phyloP scores from a whole-genome alignment of 2,888 invertebrate species.

The Polia nebulosa region DNA sequence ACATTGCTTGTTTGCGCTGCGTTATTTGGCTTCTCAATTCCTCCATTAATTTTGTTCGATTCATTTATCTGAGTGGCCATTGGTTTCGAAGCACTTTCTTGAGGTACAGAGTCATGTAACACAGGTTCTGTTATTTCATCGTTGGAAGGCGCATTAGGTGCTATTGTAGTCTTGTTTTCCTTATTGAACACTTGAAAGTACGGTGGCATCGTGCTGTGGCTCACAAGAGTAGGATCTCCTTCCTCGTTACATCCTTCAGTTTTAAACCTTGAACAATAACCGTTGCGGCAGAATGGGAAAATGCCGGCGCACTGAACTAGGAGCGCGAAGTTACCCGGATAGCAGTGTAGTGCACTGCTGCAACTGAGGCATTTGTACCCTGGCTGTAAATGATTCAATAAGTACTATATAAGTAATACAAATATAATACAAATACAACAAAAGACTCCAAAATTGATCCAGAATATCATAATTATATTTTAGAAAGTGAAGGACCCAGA shows the following conservation, averaged over 20 bases:
- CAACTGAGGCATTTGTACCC: conserved; percentile 74
- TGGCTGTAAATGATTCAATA: conserved; percentile 63
- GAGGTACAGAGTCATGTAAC: conserved; percentile 11
- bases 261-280: conserved; percentile 71
- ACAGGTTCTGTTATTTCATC: conserved; percentile 14
- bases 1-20: background rate
- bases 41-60: conserved; percentile 17
- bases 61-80: conserved; percentile 14
- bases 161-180: conserved; percentile 32
- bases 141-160: conserved; percentile 7
- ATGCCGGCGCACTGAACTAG: conserved; percentile 72
- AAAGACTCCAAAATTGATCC: background rate
- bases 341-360: conserved; percentile 73
- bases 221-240: conserved; percentile 28
- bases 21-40: background rate
- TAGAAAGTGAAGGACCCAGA: background rate
- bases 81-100: conserved; percentile 38
- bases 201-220: conserved; percentile 43
- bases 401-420: background rate
- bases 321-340: conserved; percentile 70
- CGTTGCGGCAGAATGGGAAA: conserved; percentile 72
- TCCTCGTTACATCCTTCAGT: conserved; percentile 67
- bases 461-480: background rate
- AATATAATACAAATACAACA: background rate
- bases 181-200: conserved; percentile 32